A percentile compares a stretch with the other conserved stretches of the same genome.
Conservation (phyloP, 2,113 vertebrate species). For the Piaya cayana region DNA sequence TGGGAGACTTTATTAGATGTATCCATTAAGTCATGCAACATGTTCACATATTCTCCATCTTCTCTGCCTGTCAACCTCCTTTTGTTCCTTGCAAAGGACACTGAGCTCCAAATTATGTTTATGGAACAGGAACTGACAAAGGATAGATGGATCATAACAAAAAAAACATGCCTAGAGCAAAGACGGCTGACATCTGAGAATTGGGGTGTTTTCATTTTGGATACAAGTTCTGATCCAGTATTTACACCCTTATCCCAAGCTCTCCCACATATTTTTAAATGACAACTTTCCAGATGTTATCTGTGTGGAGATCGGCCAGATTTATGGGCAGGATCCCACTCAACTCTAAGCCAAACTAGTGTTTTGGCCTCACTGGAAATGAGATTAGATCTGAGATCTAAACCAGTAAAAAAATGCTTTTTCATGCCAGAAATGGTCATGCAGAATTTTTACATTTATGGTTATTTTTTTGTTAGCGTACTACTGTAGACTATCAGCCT, state of each 20-base stretch:
- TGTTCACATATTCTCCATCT: neutral
- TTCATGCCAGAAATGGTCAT: slow-evolving; percentile 26
- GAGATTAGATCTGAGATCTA: slow-evolving; percentile 35
- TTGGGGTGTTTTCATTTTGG: slow-evolving; percentile 24
- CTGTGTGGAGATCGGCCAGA: slow-evolving; percentile 32
- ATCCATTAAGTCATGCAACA: neutral
- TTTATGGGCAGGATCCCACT: neutral
- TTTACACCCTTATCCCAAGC: slow-evolving; percentile 43
- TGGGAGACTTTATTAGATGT: neutral
- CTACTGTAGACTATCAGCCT: slow-evolving; percentile 21
- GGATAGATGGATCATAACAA: slow-evolving; percentile 33
- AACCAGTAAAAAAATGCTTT: neutral
- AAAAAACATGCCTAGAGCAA: slow-evolving; percentile 43
- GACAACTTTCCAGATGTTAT: slow-evolving; percentile 57
- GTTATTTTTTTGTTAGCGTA: slow-evolving; percentile 27
- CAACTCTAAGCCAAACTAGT: slow-evolving; percentile 2
- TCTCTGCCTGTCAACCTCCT: neutral
- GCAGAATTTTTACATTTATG: slow-evolving; percentile 23
- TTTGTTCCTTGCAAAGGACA: neutral
- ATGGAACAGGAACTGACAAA: slow-evolving; percentile 16
- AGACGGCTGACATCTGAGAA: slow-evolving; percentile 10
- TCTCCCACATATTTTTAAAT: slow-evolving; percentile 41
- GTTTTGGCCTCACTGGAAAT: slow-evolving; percentile 47
- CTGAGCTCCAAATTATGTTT: neutral
- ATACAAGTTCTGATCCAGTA: slow-evolving; percentile 35